phyloP scores from a whole-genome alignment of 2,113 vertebrate species.

The Chauna torquata region DNA sequence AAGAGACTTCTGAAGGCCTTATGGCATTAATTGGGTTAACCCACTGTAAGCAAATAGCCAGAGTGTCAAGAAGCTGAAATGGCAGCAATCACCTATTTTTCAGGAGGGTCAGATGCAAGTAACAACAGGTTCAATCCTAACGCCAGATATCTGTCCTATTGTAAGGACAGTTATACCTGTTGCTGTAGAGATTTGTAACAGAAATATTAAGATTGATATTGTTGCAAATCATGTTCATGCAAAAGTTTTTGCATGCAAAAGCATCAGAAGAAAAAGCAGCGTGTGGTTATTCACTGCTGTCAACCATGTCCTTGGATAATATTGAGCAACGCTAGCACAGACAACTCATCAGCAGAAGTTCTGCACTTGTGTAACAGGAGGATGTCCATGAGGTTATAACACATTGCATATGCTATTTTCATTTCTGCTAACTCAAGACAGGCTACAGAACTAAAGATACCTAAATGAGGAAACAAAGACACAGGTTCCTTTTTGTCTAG shows the following conservation, averaged over 20 bases:
- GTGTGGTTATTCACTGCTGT: background rate
- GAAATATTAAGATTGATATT: too few species aligned
- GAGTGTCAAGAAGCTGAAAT: background rate
- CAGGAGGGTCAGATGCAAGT: background rate
- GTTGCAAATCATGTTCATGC: too few species aligned
- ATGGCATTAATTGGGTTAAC: background rate
- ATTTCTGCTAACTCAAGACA: background rate
- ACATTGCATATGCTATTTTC: fast-evolving
- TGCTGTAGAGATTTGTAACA: too few species aligned
- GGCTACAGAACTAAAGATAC: background rate
- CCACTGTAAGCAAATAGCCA: background rate
- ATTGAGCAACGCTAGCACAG: too few species aligned
- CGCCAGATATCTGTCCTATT: too few species aligned
- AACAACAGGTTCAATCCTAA: background rate
- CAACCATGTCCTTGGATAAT: background rate
- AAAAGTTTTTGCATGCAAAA: background rate
- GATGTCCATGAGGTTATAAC: background rate
- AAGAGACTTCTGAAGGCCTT: background rate
- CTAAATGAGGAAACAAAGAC: background rate
- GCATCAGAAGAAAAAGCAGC: background rate
- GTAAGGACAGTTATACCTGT: background rate
- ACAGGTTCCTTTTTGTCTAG: background rate
- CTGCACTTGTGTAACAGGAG: background rate
- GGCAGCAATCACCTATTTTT: background rate
- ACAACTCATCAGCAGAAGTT: background rate